A percentile compares a stretch with the other conserved stretches of the same genome.
Evolutionary conservation across 2,888 invertebrate species (phyloP).

Genomic region (Drosophila atripex): DNA sequence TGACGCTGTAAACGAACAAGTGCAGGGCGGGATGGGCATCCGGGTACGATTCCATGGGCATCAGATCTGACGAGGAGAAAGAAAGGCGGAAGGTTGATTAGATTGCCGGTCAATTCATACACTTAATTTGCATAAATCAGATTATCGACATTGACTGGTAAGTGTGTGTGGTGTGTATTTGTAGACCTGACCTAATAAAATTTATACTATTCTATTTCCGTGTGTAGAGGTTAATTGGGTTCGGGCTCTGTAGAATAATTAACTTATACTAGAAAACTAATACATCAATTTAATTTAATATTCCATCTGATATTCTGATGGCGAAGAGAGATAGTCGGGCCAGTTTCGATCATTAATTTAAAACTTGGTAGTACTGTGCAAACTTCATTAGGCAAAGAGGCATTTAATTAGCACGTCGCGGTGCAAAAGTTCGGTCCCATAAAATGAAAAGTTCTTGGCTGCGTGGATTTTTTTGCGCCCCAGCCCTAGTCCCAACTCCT

Average conservation of each 20-base stretch:
- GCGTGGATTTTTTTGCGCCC: conserved; percentile 25
- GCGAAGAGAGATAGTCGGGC: conserved; percentile 25
- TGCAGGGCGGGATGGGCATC: conserved; percentile 87
- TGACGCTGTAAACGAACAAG: conserved; percentile 92
- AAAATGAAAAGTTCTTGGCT: conserved; percentile 62
- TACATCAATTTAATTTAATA: background rate
- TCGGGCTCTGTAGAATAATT: background rate
- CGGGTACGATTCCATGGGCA: conserved; percentile 83
- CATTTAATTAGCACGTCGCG: conserved; percentile 77
- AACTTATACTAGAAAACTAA: background rate
- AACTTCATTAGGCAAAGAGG: conserved; percentile 76
- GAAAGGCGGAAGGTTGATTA: conserved; percentile 9
- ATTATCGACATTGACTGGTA: background rate
- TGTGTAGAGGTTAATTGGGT: no score
- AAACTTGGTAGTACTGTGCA: conserved; percentile 57
- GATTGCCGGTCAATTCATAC: background rate
- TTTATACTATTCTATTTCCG: no score
- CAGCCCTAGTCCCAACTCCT: background rate
- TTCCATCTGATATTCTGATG: background rate
- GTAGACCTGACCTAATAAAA: background rate
- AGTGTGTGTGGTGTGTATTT: conserved; percentile 3
- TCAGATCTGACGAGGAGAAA: conserved; percentile 75
- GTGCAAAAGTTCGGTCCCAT: conserved; percentile 64
- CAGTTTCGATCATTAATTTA: conserved; percentile 68
- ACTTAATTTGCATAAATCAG: background rate